Evolutionary conservation across 2,113 vertebrate genomes (phyloP), one percentile per base, ranked within the genome.

Genomic region (Pogonocichla stellata): DNA sequence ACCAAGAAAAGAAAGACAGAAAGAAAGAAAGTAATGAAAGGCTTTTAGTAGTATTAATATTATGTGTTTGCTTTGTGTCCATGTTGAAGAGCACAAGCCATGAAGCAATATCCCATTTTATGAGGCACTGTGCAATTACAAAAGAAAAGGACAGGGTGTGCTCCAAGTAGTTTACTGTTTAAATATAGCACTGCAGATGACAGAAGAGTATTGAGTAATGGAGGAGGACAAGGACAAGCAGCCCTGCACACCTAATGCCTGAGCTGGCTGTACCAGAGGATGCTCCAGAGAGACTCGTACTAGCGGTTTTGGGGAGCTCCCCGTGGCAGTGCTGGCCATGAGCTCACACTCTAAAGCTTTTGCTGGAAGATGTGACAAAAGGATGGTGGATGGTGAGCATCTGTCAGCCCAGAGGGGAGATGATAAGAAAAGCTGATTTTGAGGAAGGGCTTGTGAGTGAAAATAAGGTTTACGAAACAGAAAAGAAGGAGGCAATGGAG

Each of bases 81-180:
- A 1, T 90, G 51, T 62, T 40, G 54, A 80, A 50, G 50, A 94
- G 50, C 54, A 45, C 45, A 36, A 72, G 50, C 31, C 58, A 83
- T 77, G 94, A 92, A 92, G 92, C 71, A 92, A 95, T 45, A 66
- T 26, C 42, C 64, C 72, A 36, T 77, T 97, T 77, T 47, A 82
- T 56, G 62, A 94, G 90, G 79, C 58, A 67, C 62, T 58, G 23
- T 80, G 90, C 67, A 93, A 83, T 90, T 86, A 88, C 54, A 77
- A 88, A 80, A 58, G 28, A 70, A 93, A 90, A 90, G 92, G 81
- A 89, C 66, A 91, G 92, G 87, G 65, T 91, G 90, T 95, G 65
- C 82, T 95, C 74, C 79, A 65, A 87, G 73, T 14, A 36, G 36
- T 42, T 92, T 54, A 62, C 34, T 47, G 8, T 78, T 86, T 94